Base-by-base conservation (phyloP, 1,140 invertebrate genomes). In the Procambarus virginalis region DNA sequence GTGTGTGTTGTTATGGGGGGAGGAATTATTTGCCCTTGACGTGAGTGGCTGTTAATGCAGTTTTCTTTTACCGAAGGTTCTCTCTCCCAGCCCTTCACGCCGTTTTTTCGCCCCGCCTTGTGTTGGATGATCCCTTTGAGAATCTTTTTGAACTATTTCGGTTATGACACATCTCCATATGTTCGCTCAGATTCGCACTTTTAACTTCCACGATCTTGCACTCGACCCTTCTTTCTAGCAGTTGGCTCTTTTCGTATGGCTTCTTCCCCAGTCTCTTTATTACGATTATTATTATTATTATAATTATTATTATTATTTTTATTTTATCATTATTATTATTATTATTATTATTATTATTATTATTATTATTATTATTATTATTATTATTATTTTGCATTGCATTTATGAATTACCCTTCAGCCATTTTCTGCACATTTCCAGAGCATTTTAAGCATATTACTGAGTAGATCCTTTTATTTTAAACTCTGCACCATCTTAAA, bases 1-100 rank as follows among this genome's bases (percentile, higher is more conserved):
- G 79, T 73, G 68, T 73, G 68, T 73, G 68, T 73, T 73, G 68
- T 73, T 73, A 73, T 73, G 68, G 68, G 64, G 68, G 68, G 68
- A 73, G 68, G 68, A 73, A 73, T 34, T 73, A 73, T 73, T 73
- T 73, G n/a, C n/a, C 68, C 22, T 73, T 49, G 76, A 78, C 76
- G 12, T 48, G 46, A 48, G 17, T 49, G 76, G 49, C 34, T 48
- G 4, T 49, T 78, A 64, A 17, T 55, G 8, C 9, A 78, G 76
- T 78, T 55, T 78, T 34, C 45, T 78, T 49, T 78, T 78, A 49
- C 46, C 46, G 46, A 55, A 49, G 46, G n/a, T 78, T 55, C 46
- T 78, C 46, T 78, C 49, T 78, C 9, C 49, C 45, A 55, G 4
- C 34, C 46, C 76, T 78, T n/a, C 22, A 73, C 22, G 68, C 68